Conservation (phyloP, 2,888 invertebrate species). For the Gisinianus flammeolus region DNA sequence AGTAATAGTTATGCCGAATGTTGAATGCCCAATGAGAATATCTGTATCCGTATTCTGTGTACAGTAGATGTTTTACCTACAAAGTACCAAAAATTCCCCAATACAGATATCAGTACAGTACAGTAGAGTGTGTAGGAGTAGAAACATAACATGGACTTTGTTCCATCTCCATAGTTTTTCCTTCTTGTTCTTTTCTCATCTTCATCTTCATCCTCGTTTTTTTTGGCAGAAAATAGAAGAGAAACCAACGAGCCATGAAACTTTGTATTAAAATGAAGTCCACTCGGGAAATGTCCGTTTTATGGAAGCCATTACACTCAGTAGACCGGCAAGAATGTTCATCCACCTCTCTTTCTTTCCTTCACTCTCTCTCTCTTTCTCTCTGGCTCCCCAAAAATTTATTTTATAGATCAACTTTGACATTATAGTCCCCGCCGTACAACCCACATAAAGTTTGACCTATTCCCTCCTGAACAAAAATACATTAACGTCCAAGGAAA, state of each 20-base stretch:
- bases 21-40: neutral
- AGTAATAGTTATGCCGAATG: neutral
- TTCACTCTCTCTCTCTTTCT: too few species aligned
- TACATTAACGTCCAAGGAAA: neutral
- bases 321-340: constrained; percentile 31
- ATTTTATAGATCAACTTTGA: constrained; percentile 55
- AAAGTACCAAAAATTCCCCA: neutral
- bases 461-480: neutral
- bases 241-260: constrained; percentile 29
- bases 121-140: too few species aligned
- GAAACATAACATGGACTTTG: too few species aligned
- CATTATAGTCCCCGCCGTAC: constrained; percentile 42
- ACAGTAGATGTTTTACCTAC: neutral
- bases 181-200: neutral
- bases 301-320: constrained; percentile 25
- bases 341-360: constrained; percentile 22
- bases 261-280: constrained; percentile 30
- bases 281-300: constrained; percentile 18
- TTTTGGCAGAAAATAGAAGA: neutral
- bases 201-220: neutral
- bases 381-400: constrained; percentile 49
- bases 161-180: too few species aligned
- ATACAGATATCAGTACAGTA: neutral
- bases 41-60: neutral
- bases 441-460: constrained; percentile 24